phyloP scores from a whole-genome alignment of 2,797 vertebrate species.

The Sebastes flavidus region DNA sequence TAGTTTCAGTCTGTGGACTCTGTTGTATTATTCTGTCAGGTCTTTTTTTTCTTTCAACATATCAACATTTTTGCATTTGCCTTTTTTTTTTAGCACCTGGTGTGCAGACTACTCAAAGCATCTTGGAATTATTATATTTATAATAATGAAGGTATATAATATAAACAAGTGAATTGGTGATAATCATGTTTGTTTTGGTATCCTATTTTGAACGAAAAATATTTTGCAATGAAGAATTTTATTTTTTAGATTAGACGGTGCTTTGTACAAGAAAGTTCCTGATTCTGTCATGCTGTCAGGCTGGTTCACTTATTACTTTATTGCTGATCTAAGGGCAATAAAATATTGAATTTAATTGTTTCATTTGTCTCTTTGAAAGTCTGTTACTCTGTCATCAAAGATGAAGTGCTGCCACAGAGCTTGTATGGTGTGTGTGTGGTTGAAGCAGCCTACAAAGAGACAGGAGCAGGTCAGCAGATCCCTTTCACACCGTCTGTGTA shows the following conservation, averaged over 20 bases:
- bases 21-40: conserved; percentile 68
- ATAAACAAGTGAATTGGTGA: conserved; percentile 71
- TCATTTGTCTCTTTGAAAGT: conserved; percentile 31
- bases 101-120: conserved; percentile 80
- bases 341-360: conserved; percentile 64
- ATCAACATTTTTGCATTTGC: conserved; percentile 66
- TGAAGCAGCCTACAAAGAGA: conserved; percentile 8
- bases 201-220: conserved; percentile 77
- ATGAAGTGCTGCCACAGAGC: not conserved
- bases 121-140: conserved; percentile 76
- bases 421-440: conserved; percentile 5
- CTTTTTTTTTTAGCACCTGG: conserved; percentile 83
- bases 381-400: not conserved
- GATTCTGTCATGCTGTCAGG: conserved; percentile 73
- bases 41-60: conserved; percentile 64
- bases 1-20: conserved; percentile 49
- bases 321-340: conserved; percentile 73
- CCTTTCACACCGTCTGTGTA: conserved; percentile 37
- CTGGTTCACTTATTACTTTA: conserved; percentile 73
- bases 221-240: conserved; percentile 76
- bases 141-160: conserved; percentile 81
- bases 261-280: conserved; percentile 78
- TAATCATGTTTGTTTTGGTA: conserved; percentile 79
- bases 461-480: conserved; percentile 43
- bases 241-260: conserved; percentile 76